Evolutionary conservation across 2,113 vertebrate species (phyloP).

Genomic region (Aviceda subcristata): DNA sequence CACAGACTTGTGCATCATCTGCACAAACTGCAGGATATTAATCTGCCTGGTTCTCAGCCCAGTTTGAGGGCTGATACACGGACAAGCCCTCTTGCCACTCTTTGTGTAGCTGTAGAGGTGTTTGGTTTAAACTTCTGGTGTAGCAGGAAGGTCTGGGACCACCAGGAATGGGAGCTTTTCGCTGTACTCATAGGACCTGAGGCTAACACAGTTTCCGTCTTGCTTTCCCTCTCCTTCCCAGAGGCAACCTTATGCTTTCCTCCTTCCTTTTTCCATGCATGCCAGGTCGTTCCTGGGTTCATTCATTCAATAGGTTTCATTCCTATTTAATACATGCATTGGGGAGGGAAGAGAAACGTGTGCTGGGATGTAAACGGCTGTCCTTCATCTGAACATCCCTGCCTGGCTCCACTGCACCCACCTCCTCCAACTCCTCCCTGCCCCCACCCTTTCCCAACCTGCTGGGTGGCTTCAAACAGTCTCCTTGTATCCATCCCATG

Average conservation of each 20-base stretch:
- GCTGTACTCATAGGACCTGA: neutral
- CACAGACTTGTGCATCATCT: neutral
- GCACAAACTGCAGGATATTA: neutral
- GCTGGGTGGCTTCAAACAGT: slow-evolving; percentile 62
- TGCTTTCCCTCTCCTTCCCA: neutral
- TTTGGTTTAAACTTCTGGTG: neutral
- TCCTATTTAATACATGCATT: neutral
- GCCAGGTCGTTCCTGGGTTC: neutral
- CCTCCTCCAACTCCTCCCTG: slow-evolving; percentile 28
- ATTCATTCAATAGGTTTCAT: neutral
- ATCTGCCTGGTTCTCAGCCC: neutral
- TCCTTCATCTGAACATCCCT: slow-evolving; percentile 17
- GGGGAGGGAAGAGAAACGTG: neutral
- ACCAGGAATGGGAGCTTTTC: neutral
- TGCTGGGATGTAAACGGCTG: neutral
- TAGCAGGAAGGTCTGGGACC: neutral
- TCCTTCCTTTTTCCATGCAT: neutral
- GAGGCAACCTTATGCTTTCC: neutral
- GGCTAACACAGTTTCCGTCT: neutral
- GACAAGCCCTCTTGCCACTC: neutral
- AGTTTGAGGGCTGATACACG: neutral
- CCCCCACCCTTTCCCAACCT: slow-evolving; percentile 24
- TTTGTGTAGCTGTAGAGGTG: neutral
- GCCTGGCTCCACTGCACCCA: neutral
- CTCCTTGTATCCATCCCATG: slow-evolving; percentile 38